Conservation (phyloP, 92 coral and sea anemone genomes). For the Diadumene lineata region DNA sequence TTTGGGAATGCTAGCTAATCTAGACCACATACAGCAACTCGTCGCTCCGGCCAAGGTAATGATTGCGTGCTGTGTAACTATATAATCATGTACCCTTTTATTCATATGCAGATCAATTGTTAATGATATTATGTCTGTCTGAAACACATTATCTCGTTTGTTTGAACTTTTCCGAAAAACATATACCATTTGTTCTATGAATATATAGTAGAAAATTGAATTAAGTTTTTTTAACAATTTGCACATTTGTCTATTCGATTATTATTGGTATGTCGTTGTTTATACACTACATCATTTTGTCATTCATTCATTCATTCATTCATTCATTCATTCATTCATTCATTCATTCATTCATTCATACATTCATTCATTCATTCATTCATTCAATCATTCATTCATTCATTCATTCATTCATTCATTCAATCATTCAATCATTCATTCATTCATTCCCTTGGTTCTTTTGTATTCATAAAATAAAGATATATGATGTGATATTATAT, state of each 20-base stretch:
- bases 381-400: background rate
- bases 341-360: background rate
- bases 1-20: conserved; percentile 93
- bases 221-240: too few relatives aligned
- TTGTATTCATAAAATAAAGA: too few relatives aligned
- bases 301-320: background rate
- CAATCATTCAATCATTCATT: too few relatives aligned
- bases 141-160: background rate
- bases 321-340: background rate
- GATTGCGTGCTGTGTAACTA: too few relatives aligned
- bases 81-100: conserved; percentile 21
- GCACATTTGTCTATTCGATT: background rate
- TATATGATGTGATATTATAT: too few relatives aligned
- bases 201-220: too few relatives aligned
- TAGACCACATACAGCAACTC: conserved; percentile 77
- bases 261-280: too few relatives aligned
- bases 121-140: background rate
- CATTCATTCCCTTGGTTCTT: background rate
- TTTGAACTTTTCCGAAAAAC: background rate
- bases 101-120: background rate
- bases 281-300: too few relatives aligned
- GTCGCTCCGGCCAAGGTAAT: conserved; percentile 87
- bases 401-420: background rate
- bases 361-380: background rate
- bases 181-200: too few relatives aligned